Evolutionary conservation across 2,888 invertebrate genomes (phyloP).

Genomic region (Acrocyrtus sp.): DNA sequence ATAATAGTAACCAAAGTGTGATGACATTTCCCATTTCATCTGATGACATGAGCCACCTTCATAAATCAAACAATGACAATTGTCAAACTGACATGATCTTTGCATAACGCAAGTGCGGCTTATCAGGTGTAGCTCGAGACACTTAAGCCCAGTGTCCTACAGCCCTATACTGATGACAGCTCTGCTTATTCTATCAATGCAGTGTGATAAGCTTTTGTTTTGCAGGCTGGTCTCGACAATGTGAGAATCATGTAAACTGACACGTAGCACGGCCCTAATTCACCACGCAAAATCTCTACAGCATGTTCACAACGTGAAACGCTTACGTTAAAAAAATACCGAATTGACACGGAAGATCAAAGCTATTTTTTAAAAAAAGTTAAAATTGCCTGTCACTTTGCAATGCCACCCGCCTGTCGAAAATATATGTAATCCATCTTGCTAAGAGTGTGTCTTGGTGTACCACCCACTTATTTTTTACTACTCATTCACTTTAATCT

Average conservation of each 20-base stretch:
- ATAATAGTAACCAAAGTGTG: too few species aligned
- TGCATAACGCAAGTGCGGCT: too few species aligned
- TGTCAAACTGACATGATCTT: too few species aligned
- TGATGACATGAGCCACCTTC: too few species aligned
- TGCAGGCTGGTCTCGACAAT: neutral
- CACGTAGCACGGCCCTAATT: neutral
- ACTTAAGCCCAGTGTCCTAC: too few species aligned
- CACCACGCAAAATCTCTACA: neutral
- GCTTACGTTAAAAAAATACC: neutral
- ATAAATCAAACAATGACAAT: too few species aligned
- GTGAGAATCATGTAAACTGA: neutral
- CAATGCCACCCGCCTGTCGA: too few species aligned
- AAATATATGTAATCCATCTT: neutral
- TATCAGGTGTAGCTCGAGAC: too few species aligned
- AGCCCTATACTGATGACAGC: neutral
- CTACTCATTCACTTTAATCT: too few species aligned
- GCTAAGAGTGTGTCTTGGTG: neutral
- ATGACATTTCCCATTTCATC: too few species aligned
- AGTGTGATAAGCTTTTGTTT: neutral
- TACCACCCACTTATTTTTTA: conserved; percentile 48
- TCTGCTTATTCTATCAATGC: neutral
- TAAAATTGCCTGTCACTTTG: too few species aligned
- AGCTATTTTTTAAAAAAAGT: neutral
- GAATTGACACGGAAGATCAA: neutral
- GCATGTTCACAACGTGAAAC: neutral